phyloP scores from a whole-genome alignment of 1,140 invertebrate species.

The Psix sp. region DNA sequence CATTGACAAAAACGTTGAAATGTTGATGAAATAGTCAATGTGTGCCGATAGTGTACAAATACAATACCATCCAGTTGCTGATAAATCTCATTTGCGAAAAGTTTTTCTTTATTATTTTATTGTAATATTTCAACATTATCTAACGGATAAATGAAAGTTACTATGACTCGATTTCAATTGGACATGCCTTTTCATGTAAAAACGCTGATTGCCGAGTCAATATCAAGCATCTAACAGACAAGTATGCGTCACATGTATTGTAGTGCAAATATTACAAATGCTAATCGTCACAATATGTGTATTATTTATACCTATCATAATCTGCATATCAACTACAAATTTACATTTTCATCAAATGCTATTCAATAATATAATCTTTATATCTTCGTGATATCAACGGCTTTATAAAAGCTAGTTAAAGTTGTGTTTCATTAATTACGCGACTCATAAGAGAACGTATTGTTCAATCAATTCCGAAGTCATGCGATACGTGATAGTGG shows the following conservation, averaged over 20 bases:
- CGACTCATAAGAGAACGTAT: too few species aligned
- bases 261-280: slow-evolving; percentile 40
- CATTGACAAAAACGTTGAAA: slow-evolving; percentile 18
- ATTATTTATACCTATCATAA: slow-evolving; percentile 24
- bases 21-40: slow-evolving; percentile 30
- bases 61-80: too few species aligned
- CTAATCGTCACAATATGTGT: slow-evolving; percentile 46
- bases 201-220: slow-evolving; percentile 15
- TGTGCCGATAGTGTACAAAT: too few species aligned
- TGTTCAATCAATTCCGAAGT: too few species aligned
- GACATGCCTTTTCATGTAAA: slow-evolving; percentile 7
- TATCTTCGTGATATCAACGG: slow-evolving; percentile 11
- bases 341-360: slow-evolving; percentile 33
- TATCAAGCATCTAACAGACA: slow-evolving; percentile 28
- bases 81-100: too few species aligned
- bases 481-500: too few species aligned
- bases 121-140: not conserved
- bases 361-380: slow-evolving; percentile 11
- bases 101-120: slow-evolving; percentile 18
- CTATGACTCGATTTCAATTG: slow-evolving; percentile 11
- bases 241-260: slow-evolving; percentile 36
- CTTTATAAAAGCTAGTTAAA: not conserved
- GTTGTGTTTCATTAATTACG: too few species aligned
- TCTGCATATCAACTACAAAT: slow-evolving; percentile 38
- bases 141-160: slow-evolving; percentile 13